Evolutionary conservation across 2,113 vertebrate genomes (phyloP).

Genomic region (Brachyistius frenatus): DNA sequence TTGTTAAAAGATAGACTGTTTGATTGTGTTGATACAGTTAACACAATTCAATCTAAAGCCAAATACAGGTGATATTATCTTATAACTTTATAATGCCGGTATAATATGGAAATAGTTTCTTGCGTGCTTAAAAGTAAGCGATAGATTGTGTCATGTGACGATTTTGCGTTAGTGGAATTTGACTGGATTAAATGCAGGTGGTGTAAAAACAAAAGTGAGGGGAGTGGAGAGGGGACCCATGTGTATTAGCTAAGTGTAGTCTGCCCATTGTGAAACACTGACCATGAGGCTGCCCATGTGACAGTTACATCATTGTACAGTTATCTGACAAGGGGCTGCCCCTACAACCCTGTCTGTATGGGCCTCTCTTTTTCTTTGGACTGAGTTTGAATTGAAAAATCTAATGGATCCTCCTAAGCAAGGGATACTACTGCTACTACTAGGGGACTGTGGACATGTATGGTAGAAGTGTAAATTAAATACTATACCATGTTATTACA

Average conservation of each 20-base stretch:
- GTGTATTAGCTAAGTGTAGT: background rate
- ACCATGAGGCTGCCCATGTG: conserved; percentile 23
- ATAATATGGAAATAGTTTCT: background rate
- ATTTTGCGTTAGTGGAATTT: background rate
- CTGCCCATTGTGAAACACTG: conserved; percentile 15
- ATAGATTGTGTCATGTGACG: background rate
- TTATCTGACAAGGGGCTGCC: background rate
- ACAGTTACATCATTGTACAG: conserved; percentile 17
- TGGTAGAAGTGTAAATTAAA: too few relatives aligned
- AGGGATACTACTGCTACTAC: background rate
- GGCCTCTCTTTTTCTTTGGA: background rate
- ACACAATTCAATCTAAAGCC: background rate
- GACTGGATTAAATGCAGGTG: background rate
- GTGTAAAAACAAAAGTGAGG: background rate
- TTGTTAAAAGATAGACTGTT: background rate
- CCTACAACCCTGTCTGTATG: background rate
- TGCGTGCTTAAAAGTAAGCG: background rate
- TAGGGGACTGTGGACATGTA: too few relatives aligned
- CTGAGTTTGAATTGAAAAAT: conserved; percentile 1
- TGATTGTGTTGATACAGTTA: background rate
- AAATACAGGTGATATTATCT: background rate
- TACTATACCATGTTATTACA: too few relatives aligned
- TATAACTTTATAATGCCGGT: background rate
- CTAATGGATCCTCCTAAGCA: background rate
- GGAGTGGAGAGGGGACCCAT: background rate